phyloP scores from a whole-genome alignment of 2,113 vertebrate genomes.

The Jaculus jaculus region DNA sequence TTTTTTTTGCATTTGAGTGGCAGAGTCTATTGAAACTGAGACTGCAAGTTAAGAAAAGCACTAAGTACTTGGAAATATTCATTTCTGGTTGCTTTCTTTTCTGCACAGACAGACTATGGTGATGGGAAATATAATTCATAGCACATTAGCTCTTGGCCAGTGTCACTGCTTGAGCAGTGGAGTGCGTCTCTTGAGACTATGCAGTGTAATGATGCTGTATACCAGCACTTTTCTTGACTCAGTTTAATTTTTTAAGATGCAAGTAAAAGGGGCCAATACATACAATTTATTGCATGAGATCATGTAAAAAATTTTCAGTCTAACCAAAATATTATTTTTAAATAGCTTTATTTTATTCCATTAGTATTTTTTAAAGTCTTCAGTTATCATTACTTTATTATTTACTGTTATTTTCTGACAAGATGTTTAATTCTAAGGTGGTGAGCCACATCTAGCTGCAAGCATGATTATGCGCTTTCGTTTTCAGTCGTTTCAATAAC shows the following conservation, averaged over 20 bases:
- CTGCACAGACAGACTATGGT: constrained; percentile 72
- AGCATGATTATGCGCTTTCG: constrained; percentile 29
- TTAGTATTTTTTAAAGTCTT: constrained; percentile 29
- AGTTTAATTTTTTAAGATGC: background rate
- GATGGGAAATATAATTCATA: constrained; percentile 81
- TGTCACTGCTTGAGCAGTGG: constrained; percentile 86
- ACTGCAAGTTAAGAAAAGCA: constrained; percentile 58
- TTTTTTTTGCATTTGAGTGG: constrained; percentile 42
- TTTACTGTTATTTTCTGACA: background rate
- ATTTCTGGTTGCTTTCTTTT: constrained; percentile 69
- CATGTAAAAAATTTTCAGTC: constrained; percentile 31
- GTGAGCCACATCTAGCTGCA: constrained; percentile 35
- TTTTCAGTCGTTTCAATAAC: background rate
- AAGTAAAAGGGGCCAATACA: background rate
- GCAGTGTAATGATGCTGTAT: constrained; percentile 83
- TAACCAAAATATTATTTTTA: constrained; percentile 30
- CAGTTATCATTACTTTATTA: background rate
- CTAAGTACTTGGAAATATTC: constrained; percentile 57
- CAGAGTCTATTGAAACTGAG: constrained; percentile 44
- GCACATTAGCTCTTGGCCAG: constrained; percentile 84
- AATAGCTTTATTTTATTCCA: constrained; percentile 30
- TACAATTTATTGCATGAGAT: constrained; percentile 61
- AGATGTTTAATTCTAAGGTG: constrained; percentile 37
- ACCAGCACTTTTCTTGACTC: constrained; percentile 73
- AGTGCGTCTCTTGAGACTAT: constrained; percentile 82